Conservation (phyloP, 2,797 vertebrate species). For the Lutjanus argentimaculatus region DNA sequence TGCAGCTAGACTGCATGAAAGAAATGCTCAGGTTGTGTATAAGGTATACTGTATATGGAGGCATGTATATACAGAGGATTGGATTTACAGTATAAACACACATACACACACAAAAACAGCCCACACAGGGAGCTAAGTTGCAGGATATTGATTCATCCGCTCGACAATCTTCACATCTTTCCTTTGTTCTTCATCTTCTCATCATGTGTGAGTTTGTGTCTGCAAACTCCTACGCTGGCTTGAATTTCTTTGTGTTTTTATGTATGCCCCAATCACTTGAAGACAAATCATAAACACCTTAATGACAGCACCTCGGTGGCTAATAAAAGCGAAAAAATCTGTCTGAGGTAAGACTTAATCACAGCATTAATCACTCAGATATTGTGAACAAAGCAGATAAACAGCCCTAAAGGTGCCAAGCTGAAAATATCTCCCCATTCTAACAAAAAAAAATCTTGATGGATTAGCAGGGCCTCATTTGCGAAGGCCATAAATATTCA, state of each 20-base stretch:
- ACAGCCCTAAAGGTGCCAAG: constrained; percentile 46
- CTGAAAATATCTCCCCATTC: constrained; percentile 53
- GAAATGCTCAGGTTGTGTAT: too few relatives aligned
- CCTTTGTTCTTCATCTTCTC: neutral
- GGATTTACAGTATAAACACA: neutral
- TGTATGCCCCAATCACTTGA: constrained; percentile 9
- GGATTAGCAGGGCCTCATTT: constrained; percentile 58
- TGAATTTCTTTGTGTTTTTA: neutral
- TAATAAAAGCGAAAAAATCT: constrained; percentile 51
- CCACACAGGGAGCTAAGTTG: neutral
- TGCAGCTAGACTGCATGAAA: neutral
- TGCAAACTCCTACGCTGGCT: neutral
- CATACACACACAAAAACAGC: neutral
- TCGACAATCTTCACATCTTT: neutral
- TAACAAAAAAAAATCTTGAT: constrained; percentile 39
- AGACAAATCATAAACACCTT: constrained; percentile 39
- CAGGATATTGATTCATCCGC: neutral
- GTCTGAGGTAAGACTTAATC: constrained; percentile 50
- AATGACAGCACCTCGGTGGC: constrained; percentile 19
- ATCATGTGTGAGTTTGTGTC: constrained; percentile 16
- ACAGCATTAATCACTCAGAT: constrained; percentile 55
- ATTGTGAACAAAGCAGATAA: constrained; percentile 56
- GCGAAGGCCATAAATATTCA: constrained; percentile 64
- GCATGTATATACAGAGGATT: neutral
- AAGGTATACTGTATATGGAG: too few relatives aligned